Base-by-base conservation (phyloP, 2,888 invertebrate species). In the Augiades crinisus region DNA sequence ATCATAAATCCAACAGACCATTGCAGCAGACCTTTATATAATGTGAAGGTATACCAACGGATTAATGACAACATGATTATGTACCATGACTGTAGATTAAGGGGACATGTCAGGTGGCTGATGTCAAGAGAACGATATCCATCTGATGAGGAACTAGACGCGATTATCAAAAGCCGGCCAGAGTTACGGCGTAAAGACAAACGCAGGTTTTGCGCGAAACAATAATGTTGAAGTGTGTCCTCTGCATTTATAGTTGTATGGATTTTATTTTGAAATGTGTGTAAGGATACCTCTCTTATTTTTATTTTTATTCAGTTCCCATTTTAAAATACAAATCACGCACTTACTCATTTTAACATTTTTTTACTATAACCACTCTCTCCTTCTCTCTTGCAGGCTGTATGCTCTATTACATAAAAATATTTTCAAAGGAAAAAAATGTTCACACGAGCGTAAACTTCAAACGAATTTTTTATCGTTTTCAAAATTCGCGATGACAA, bases 231-330 rank as follows among this genome's bases (percentile, higher is more conserved):
- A 27, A 1, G n/a, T 2, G 24, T 8, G 7, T 2, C 5, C 10
- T 10, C 10, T 1, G n/a, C n/a, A n/a, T n/a, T n/a, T n/a, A n/a
- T n/a, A n/a, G n/a, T n/a, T n/a, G n/a, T n/a, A n/a, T n/a, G n/a
- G n/a, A n/a, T n/a, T n/a, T n/a, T n/a, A n/a, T n/a, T n/a, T 41
- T 8, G 49, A 52, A 49, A 53, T 36, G 27, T 53, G 60, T 58
- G n/a, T n/a, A n/a, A n/a, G n/a, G n/a, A n/a, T n/a, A n/a, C n/a
- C n/a, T n/a, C n/a, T n/a, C n/a, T n/a, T n/a, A n/a, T n/a, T n/a
- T n/a, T n/a, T n/a, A n/a, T n/a, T n/a, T n/a, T n/a, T n/a, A n/a
- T n/a, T n/a, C n/a, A n/a, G n/a, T n/a, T n/a, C n/a, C n/a, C n/a
- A n/a, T n/a, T n/a, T n/a, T n/a, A n/a, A n/a, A n/a, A n/a, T n/a